Conservation (phyloP, 2,113 vertebrate genomes). For the Aphelocoma coerulescens region DNA sequence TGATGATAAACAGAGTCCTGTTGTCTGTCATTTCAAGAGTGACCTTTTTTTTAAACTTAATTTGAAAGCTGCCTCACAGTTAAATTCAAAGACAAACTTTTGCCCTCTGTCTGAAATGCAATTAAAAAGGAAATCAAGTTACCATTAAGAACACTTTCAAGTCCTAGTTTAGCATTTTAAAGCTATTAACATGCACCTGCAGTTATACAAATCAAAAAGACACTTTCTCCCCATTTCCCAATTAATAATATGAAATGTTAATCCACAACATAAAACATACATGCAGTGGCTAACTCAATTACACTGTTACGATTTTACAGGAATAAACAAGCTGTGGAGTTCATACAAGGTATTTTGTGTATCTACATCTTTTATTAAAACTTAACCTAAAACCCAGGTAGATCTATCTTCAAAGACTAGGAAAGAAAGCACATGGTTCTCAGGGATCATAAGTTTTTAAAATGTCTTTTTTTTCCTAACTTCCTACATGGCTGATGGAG, state of each 20-base stretch:
- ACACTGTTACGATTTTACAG: background rate
- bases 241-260: background rate
- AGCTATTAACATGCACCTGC: constrained; percentile 15
- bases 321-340: background rate
- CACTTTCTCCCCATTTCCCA: background rate
- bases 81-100: constrained; percentile 49
- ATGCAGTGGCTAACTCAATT: background rate
- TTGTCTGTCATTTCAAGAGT: background rate
- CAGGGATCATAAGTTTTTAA: background rate
- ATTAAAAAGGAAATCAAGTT: constrained; percentile 40
- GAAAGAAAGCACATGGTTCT: background rate
- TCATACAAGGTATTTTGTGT: background rate
- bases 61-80: background rate
- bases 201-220: background rate
- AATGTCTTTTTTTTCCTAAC: accelerated
- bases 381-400: background rate
- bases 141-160: constrained; percentile 34
- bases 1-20: background rate
- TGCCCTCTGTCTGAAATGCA: constrained; percentile 17
- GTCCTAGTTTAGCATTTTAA: constrained; percentile 14
- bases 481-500: background rate
- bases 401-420: background rate
- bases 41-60: background rate
- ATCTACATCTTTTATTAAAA: background rate
- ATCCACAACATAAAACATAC: background rate